Conservation (phyloP, 1,140 invertebrate genomes). For the Danaus plexippus region DNA sequence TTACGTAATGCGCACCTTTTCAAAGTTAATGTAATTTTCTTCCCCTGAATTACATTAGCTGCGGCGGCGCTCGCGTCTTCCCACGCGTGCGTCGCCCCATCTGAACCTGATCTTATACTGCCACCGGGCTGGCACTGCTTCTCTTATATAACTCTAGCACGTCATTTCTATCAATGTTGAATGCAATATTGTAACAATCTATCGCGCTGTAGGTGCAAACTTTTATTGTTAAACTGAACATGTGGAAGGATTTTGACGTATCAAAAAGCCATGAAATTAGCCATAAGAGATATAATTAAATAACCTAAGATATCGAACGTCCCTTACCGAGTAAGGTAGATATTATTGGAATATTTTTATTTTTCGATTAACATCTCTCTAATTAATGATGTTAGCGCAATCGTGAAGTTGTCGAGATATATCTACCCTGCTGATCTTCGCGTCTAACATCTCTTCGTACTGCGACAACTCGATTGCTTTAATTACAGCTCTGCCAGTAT, state of each 20-base stretch:
- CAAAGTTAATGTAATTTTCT: conserved; percentile 64
- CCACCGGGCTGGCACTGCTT: conserved; percentile 60
- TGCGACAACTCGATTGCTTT: conserved; percentile 14
- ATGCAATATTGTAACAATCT: conserved; percentile 35
- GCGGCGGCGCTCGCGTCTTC: conserved; percentile 31
- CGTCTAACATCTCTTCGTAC: conserved; percentile 20
- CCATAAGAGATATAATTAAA: conserved; percentile 65
- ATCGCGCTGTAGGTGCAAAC: conserved; percentile 35
- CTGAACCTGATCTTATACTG: conserved; percentile 18
- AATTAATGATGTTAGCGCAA: conserved; percentile 39
- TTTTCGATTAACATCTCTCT: conserved; percentile 63
- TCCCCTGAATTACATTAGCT: conserved; percentile 61
- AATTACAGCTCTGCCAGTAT: conserved; percentile 47
- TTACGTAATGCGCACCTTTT: conserved; percentile 67
- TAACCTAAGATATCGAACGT: conserved; percentile 68
- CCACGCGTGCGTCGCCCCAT: conserved; percentile 21
- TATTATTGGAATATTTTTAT: conserved; percentile 63
- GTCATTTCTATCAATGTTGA: conserved; percentile 31
- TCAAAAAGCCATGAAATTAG: conserved; percentile 59
- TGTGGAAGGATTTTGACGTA: conserved; percentile 50
- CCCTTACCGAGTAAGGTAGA: conserved; percentile 71
- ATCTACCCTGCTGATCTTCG: conserved; percentile 18
- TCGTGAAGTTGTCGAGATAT: conserved; percentile 19
- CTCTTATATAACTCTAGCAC: conserved; percentile 42
- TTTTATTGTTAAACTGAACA: conserved; percentile 24